Base-by-base conservation (phyloP, 2,113 vertebrate genomes). In the Myrmecobius fasciatus region DNA sequence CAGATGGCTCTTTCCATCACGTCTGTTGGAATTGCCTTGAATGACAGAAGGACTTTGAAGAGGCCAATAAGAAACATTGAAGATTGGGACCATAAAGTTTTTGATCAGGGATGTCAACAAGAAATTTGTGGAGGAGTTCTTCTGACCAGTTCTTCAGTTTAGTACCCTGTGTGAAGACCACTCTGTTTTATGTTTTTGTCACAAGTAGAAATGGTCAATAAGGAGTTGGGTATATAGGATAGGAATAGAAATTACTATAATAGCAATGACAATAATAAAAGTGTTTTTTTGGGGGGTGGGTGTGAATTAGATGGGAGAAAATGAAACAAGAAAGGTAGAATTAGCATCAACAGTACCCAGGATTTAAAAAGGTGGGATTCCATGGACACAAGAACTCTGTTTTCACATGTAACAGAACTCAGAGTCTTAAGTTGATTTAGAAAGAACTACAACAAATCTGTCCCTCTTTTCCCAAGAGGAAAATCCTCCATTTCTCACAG, bases 91-190 rank as follows among this genome's bases (percentile, higher is more conserved):
- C 56, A 31, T 36, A 67, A 67, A 12, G 31, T 31, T 36, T 67
- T 67, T 67, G 28, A 67, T 99, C 0, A 99, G 99, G 96, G 99
- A 99, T 91, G 28, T 99, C 92, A 98, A 99, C 92, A 92, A 96
- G 56, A 10, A 60, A 60, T 60, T 31, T 60, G 56, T 31, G 11
- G 31, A 60, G 28, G 11, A 67, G 12, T 36, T 14, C 54, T 56
- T 26, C 56, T 3, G 31, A 14, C 28, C 56, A 36, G 31, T 3
- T 67, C 31, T 67, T 67, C 56, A 36, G 56, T 36, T 56, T 56
- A 31, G 54, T 31, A 26, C 26, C 54, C 9, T 56, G 9, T 56
- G 11, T 28, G 54, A 56, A 9, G 54, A 56, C 54, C 28, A 26
- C 54, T 53, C 3, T 53, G 52, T 53, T 53, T 53, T 53, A 53